Evolutionary conservation across 2,113 vertebrate genomes (phyloP).

Genomic region (Prunella himalayana): DNA sequence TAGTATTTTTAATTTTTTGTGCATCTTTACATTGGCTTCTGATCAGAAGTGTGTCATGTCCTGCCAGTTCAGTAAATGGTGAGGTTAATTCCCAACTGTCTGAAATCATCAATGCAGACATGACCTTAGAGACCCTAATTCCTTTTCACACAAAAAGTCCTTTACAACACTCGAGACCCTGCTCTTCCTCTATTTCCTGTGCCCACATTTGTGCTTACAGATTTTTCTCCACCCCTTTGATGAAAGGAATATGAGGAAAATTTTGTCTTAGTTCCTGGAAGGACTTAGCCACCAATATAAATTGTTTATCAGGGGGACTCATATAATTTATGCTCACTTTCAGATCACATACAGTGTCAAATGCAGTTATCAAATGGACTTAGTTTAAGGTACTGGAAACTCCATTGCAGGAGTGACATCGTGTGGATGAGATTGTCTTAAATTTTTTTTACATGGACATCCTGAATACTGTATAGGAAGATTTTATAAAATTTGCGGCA

Average conservation of each 20-base stretch:
- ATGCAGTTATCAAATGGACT: background rate
- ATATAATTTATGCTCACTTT: background rate
- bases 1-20: background rate
- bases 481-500: background rate
- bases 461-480: background rate
- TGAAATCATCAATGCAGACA: background rate
- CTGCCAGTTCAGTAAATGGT: background rate
- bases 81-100: background rate
- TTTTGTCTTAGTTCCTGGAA: background rate
- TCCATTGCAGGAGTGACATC: background rate
- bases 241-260: background rate
- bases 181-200: background rate
- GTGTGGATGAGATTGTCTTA: background rate
- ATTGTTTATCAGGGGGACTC: background rate
- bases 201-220: background rate
- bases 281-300: background rate
- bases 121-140: background rate
- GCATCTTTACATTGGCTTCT: background rate
- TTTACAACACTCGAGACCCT: background rate
- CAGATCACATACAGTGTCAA: background rate
- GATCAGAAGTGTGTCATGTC: background rate
- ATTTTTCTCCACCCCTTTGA: background rate
- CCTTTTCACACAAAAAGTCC: background rate
- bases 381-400: background rate
- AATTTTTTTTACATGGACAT: background rate